Evolutionary conservation across 2,797 vertebrate species (phyloP).

Genomic region (Gouania willdenowi): DNA sequence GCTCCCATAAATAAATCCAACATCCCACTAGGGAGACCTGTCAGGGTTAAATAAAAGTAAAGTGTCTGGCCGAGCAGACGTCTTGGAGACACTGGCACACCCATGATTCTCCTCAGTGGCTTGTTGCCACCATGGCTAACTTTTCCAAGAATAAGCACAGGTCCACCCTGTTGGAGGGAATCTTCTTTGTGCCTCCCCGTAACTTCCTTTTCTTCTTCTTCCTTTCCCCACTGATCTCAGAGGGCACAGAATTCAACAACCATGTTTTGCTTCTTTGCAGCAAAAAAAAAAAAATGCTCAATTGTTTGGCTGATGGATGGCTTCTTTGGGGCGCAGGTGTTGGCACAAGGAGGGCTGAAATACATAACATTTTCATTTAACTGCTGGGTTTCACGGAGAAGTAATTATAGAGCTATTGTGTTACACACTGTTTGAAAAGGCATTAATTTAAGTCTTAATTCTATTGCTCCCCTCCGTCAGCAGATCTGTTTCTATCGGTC

Average conservation of each 20-base stretch:
- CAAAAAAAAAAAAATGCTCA: neutral
- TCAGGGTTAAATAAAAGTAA: neutral
- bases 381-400: neutral
- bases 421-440: neutral
- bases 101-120: neutral
- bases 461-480: constrained; percentile 1
- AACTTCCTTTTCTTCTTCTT: neutral
- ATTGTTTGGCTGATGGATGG: neutral
- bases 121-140: neutral
- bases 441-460: neutral
- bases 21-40: neutral
- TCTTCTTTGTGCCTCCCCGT: neutral
- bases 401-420: neutral
- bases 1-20: neutral
- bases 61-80: neutral
- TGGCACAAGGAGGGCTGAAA: neutral
- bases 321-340: neutral
- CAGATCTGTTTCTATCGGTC: neutral
- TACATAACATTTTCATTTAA: neutral
- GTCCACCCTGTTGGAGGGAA: neutral
- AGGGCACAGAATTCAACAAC: neutral
- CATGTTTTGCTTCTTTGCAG: neutral
- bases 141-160: neutral
- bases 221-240: neutral
- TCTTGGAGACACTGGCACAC: neutral